Percentiles rank a stretch among this genome's conserved stretches.
These are phyloP conservation scores for Rhea americana DNA, from an alignment of 2,113 vertebrate species.

Conservation along the genomic window DNA sequence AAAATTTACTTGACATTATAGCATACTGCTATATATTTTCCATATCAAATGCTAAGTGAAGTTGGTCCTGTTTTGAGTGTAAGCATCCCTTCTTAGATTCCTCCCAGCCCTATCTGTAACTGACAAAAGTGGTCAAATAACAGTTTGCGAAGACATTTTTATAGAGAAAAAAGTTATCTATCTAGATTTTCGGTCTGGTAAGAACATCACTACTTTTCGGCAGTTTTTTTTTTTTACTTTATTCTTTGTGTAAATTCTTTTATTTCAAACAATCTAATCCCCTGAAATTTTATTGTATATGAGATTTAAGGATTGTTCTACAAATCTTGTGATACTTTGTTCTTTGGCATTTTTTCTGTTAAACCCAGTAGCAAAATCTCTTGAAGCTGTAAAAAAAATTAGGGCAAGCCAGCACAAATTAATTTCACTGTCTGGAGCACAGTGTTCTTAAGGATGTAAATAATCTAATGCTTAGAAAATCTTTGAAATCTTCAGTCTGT, in stretches of 20 bases:
- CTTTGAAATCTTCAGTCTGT: slow-evolving; percentile 34
- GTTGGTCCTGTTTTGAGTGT: not conserved
- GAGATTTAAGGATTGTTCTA: not conserved
- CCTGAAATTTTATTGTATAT: not conserved
- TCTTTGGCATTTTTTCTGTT: slow-evolving; percentile 25
- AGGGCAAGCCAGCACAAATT: slow-evolving; percentile 28
- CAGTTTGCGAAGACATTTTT: not conserved
- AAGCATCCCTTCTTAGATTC: not conserved
- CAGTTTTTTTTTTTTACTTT: not conserved
- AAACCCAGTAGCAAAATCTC: slow-evolving; percentile 19
- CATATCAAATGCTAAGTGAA: not conserved
- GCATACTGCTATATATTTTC: not conserved
- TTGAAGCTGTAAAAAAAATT: slow-evolving; percentile 33
- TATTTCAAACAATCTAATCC: slow-evolving; percentile 24
- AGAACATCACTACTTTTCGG: not conserved
- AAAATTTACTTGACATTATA: not conserved
- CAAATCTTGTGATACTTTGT: not conserved
- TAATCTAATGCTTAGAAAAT: slow-evolving; percentile 43
- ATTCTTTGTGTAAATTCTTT: not conserved
- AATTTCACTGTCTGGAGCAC: slow-evolving; percentile 43
- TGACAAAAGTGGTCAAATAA: not conserved
- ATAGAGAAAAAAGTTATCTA: not conserved
- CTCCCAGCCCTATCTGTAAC: not conserved
- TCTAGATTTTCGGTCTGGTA: not conserved
- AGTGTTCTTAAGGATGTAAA: slow-evolving; percentile 42